Evolutionary conservation across 2,888 invertebrate species (phyloP), one percentile per base, ranked within the genome.

Genomic region (Mellilla xanthometata): DNA sequence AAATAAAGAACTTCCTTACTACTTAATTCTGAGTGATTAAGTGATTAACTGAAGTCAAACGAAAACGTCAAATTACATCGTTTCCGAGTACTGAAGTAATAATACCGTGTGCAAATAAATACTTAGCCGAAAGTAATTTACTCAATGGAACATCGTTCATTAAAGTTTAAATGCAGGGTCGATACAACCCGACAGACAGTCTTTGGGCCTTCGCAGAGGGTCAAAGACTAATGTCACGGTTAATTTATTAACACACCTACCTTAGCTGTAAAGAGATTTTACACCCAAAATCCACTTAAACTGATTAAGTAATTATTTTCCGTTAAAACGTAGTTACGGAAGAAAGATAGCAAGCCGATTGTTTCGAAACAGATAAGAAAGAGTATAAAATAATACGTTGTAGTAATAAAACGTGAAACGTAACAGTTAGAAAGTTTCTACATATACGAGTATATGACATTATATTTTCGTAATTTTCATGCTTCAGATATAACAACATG

Each of bases 161-260:
- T 52, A 49, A 49, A 46, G 32, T 46, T 50, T 45, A 40, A 49
- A 39, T 40, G 36, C 35, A 29, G 58, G 65, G 60, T 62, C 65
- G 60, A 65, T 52, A 51, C 55, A 59, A 65, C 57, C 71, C 62
- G 68, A 72, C 76, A 12, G 30, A n/a, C n/a, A 71, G 60, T 67
- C 54, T 63, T 62, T 49, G 60, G 60, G 62, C 65, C 50, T 23
- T 51, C 50, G 60, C 63, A 72, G 66, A 77, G 76, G 78, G 75
- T 76, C 71, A 76, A 68, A 66, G 59, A 62, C 62, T 65, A 61
- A 66, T 72, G 73, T 70, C 70, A 64, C 60, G 62, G 54, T 49
- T 76, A 68, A 77, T 77, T 78, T 79, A 76, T 75, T 70, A 68
- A 69, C 62, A 64, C 59, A 47, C 42, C 53, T 61, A 52, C 24